Conservation (phyloP, 64 coral and sea anemone genomes). For the Anthopleura sola region DNA sequence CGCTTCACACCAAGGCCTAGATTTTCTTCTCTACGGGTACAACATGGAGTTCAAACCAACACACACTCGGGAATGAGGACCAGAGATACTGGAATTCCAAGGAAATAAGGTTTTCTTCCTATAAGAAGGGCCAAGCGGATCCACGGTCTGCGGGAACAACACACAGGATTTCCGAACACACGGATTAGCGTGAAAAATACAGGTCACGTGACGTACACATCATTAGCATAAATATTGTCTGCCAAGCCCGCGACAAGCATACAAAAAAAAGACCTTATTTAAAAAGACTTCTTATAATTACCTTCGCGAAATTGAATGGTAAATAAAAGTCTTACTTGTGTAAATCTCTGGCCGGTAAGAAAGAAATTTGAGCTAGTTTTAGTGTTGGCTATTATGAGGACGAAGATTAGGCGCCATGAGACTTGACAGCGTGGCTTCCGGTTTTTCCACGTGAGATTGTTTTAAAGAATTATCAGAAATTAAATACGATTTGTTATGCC, state of each 20-base stretch:
- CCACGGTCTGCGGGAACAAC: not conserved
- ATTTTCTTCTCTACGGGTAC: not conserved
- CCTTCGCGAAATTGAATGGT: not conserved
- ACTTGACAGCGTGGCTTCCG: not conserved
- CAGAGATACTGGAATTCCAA: not conserved
- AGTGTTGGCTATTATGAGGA: not conserved
- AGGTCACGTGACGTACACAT: not conserved
- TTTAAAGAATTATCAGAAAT: not conserved
- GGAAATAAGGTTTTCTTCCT: not conserved
- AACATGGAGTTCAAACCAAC: slow-evolving; percentile 33
- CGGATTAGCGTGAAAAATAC: not conserved
- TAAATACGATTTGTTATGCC: not conserved
- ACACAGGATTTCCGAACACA: slow-evolving; percentile 4
- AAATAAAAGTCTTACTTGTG: not conserved
- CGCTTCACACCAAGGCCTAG: not conserved
- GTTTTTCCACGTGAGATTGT: not conserved
- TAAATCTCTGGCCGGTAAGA: not conserved
- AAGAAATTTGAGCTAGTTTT: not conserved
- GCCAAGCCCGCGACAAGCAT: not conserved
- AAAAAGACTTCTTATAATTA: not conserved
- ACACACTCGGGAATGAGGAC: too few species aligned
- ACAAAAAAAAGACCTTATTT: not conserved
- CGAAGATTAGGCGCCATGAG: not conserved
- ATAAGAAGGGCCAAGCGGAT: slow-evolving; percentile 2
- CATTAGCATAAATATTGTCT: not conserved